These are phyloP conservation scores for Watersipora subatra DNA, from an alignment of 1,140 invertebrate genomes.

Conservation along the genomic window DNA sequence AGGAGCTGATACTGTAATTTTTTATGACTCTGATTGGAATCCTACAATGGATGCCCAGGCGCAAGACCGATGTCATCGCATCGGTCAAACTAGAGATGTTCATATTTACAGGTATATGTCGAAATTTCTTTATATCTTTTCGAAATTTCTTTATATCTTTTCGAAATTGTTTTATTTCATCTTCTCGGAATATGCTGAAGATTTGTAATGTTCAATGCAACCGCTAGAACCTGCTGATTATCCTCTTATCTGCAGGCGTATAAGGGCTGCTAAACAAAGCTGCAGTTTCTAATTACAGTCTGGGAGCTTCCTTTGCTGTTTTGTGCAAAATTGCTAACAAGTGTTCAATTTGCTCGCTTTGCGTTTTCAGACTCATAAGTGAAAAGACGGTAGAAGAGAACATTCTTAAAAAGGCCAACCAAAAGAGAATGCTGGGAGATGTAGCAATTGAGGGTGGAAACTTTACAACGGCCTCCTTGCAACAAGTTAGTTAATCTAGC, in stretches of 20 bases:
- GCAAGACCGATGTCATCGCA: constrained; percentile 94
- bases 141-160: background rate
- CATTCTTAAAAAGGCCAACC: constrained; percentile 95
- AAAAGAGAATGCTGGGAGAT: constrained; percentile 88
- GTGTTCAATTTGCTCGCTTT: no score
- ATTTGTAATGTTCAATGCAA: background rate
- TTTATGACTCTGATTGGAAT: constrained; percentile 99
- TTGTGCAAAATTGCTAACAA: no score
- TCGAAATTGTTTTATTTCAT: no score
- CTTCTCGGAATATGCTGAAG: no score
- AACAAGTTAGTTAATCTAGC: constrained; percentile 52
- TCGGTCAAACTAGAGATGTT: constrained; percentile 97
- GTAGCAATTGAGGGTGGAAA: constrained; percentile 97
- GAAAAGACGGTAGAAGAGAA: constrained; percentile 97
- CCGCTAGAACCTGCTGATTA: background rate
- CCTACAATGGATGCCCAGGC: constrained; percentile 98
- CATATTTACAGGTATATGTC: constrained; percentile 76
- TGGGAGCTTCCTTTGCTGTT: no score
- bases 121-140: no score
- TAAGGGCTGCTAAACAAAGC: no score
- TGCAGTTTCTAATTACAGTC: no score
- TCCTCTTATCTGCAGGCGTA: background rate
- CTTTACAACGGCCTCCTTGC: constrained; percentile 95
- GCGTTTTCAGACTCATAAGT: constrained; percentile 63
- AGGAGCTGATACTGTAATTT: constrained; percentile 97